Percentiles rank a stretch among this genome's conserved stretches.
phyloP scores from a whole-genome alignment of 1,140 invertebrate species.

The Drosophila saltans region DNA sequence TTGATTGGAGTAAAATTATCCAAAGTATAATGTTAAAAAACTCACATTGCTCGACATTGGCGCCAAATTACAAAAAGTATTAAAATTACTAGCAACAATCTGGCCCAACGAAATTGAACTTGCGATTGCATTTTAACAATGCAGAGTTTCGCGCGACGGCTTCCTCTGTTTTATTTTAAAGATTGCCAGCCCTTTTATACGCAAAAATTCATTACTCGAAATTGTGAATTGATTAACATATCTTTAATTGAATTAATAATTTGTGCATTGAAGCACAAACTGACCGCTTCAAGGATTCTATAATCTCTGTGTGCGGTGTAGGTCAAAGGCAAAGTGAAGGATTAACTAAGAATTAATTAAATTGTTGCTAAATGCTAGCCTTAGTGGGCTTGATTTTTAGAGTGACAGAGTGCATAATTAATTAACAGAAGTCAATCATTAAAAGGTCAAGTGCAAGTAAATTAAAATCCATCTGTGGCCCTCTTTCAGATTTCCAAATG shows the following conservation, averaged over 20 bases:
- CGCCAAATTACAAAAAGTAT: conserved; percentile 26
- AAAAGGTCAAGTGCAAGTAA: conserved; percentile 22
- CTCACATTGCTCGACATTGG: conserved; percentile 32
- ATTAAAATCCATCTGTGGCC: not conserved
- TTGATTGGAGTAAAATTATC: no score
- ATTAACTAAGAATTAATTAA: not conserved
- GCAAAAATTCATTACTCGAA: not conserved
- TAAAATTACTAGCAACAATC: conserved; percentile 23
- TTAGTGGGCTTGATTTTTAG: not conserved
- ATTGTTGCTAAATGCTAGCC: not conserved
- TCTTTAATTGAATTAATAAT: conserved; percentile 44
- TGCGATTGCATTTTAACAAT: conserved; percentile 37
- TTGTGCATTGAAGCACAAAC: not conserved
- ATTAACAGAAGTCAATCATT: conserved; percentile 10
- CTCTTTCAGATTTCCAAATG: not conserved
- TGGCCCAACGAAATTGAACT: conserved; percentile 29
- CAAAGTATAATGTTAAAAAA: not conserved
- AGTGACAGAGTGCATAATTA: conserved; percentile 14
- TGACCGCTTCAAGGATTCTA: no score
- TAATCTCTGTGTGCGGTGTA: not conserved
- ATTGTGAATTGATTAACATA: conserved; percentile 54
- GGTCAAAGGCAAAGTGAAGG: conserved; percentile 12
- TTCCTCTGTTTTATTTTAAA: conserved; percentile 1
- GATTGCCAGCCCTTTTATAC: conserved; percentile 44
- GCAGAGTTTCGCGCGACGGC: not conserved